These are phyloP conservation scores for Triplophysa yarkandensis DNA, from an alignment of 2,797 vertebrate genomes.

Conservation along the genomic window DNA sequence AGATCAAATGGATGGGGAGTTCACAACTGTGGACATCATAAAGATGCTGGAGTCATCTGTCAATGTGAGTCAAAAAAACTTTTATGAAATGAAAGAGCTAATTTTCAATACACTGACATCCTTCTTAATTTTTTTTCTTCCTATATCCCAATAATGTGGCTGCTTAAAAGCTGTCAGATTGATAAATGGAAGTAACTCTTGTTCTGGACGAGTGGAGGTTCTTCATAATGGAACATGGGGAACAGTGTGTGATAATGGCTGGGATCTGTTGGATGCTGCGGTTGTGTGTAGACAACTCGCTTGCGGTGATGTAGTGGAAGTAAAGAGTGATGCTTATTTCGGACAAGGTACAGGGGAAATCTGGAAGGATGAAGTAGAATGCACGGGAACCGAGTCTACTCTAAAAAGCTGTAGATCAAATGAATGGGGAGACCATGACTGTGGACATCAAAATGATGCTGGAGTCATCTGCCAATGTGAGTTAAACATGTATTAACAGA, in stretches of 20 bases:
- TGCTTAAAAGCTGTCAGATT: too few species aligned
- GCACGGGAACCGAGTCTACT: slow-evolving; percentile 11
- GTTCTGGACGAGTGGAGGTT: slow-evolving; percentile 36
- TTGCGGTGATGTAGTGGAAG: slow-evolving; percentile 48
- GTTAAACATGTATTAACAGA: too few species aligned
- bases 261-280: slow-evolving; percentile 42
- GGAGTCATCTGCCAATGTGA: slow-evolving; percentile 22
- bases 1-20: too few species aligned
- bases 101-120: too few species aligned
- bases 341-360: too few species aligned
- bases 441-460: slow-evolving; percentile 5
- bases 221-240: slow-evolving; percentile 1
- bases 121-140: too few species aligned
- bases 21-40: too few species aligned
- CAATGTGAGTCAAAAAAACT: too few species aligned
- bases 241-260: slow-evolving; percentile 38
- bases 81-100: too few species aligned
- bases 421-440: background rate
- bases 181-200: background rate
- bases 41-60: too few species aligned
- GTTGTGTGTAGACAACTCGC: slow-evolving; percentile 54
- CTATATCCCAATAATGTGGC: too few species aligned
- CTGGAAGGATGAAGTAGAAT: background rate
- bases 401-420: background rate
- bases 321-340: too few species aligned